phyloP scores from a whole-genome alignment of 2,797 vertebrate species.

The Ptychadena robeensis region DNA sequence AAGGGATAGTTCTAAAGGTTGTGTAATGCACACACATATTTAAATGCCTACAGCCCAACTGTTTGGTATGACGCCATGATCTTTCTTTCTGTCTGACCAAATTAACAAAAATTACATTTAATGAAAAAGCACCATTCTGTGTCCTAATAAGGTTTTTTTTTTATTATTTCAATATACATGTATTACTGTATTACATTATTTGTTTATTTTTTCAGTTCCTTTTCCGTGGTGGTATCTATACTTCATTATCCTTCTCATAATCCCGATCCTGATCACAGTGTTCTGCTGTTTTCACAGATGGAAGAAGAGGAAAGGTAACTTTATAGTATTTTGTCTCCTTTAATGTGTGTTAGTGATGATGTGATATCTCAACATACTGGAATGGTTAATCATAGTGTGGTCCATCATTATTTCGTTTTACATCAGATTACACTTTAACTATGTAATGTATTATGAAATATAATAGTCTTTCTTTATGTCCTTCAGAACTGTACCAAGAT shows the following conservation, averaged over 20 bases:
- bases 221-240: neutral
- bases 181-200: no score
- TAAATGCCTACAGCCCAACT: no score
- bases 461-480: neutral
- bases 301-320: neutral
- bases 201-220: neutral
- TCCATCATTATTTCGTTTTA: no score
- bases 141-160: neutral
- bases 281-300: neutral
- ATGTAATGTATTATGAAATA: no score
- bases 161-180: neutral
- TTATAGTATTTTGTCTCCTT: neutral
- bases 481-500: neutral
- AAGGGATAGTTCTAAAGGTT: no score
- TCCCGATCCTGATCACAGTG: neutral
- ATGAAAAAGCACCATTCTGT: neutral
- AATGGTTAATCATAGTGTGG: no score
- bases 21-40: no score
- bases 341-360: neutral
- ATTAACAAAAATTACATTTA: neutral
- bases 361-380: neutral
- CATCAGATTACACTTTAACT: no score
- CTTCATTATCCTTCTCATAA: neutral
- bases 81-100: neutral
- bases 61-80: no score